Percentiles rank a stretch among this genome's conserved stretches.
Evolutionary conservation across 2,888 invertebrate genomes (phyloP).

Genomic region (Cephonodes hylas): DNA sequence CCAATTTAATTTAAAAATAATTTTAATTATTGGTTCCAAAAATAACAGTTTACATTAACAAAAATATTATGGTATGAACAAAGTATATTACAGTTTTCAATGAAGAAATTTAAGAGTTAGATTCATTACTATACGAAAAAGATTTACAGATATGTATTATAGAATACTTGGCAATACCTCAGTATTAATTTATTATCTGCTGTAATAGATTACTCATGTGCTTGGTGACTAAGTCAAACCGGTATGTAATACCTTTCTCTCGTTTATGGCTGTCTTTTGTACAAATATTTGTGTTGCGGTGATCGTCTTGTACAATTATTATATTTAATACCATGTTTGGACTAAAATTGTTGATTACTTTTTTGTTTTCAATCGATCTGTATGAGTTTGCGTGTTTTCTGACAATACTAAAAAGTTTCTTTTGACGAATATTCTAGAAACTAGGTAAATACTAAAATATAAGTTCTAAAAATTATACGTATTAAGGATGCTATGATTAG

Average conservation of each 20-base stretch:
- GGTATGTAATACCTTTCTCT: conserved; percentile 57
- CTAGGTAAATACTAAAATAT: not conserved
- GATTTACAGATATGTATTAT: conserved; percentile 15
- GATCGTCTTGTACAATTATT: not conserved
- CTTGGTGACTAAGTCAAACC: conserved; percentile 39
- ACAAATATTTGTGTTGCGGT: conserved; percentile 46
- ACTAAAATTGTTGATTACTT: no score
- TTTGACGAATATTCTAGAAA: not conserved
- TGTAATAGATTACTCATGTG: conserved; percentile 10
- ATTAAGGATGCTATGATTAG: not conserved
- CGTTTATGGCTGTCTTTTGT: conserved; percentile 62
- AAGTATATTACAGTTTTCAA: not conserved
- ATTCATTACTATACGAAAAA: conserved; percentile 1
- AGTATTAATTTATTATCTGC: conserved; percentile 41
- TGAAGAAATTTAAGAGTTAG: conserved; percentile 11
- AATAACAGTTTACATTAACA: not conserved
- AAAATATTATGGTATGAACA: not conserved
- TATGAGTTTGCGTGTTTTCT: no score
- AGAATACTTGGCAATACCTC: conserved; percentile 31
- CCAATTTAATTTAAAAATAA: not conserved
- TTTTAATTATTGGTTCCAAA: not conserved
- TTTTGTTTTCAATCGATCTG: no score
- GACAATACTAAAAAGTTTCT: no score
- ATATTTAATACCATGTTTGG: no score
- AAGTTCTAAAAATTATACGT: not conserved